These are phyloP conservation scores for Lycia hirtaria DNA, from an alignment of 2,888 invertebrate species.

Conservation along the genomic window DNA sequence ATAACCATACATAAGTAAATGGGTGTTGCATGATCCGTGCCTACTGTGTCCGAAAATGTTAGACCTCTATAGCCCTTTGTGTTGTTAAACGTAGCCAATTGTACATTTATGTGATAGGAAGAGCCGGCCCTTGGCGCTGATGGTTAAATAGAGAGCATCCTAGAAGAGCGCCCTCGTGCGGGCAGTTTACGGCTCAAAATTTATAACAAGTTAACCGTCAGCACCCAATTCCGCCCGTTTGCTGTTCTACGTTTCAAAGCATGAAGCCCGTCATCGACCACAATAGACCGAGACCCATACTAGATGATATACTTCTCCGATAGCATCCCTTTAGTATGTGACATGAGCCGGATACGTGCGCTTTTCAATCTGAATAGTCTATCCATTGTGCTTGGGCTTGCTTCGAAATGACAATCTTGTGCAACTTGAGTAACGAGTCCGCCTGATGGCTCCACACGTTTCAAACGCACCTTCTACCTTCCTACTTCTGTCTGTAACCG, in stretches of 20 bases:
- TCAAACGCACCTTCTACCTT: constrained; percentile 69
- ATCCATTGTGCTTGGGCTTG: constrained; percentile 82
- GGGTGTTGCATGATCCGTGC: constrained; percentile 85
- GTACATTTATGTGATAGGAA: constrained; percentile 70
- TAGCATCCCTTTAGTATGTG: constrained; percentile 69
- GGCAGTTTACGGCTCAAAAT: constrained; percentile 24
- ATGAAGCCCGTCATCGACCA: constrained; percentile 74
- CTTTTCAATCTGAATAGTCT: constrained; percentile 71
- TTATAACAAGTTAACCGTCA: constrained; percentile 69
- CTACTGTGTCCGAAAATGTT: constrained; percentile 80
- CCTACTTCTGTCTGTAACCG: constrained; percentile 61
- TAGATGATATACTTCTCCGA: constrained; percentile 70
- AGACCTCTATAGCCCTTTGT: constrained; percentile 82
- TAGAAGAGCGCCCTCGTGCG: constrained; percentile 35
- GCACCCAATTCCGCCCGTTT: constrained; percentile 64
- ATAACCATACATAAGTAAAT: constrained; percentile 72
- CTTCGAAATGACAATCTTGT: constrained; percentile 70
- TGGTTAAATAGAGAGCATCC: constrained; percentile 63
- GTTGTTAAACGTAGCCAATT: constrained; percentile 76
- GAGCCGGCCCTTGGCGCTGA: constrained; percentile 70
- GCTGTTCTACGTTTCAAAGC: constrained; percentile 75
- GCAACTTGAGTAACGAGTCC: constrained; percentile 61
- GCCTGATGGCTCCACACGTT: constrained; percentile 64
- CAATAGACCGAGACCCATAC: constrained; percentile 64
- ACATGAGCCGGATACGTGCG: constrained; percentile 68